These are phyloP conservation scores for Anguilla marmorata DNA, from an alignment of 2,797 vertebrate genomes.

Conservation along the genomic window DNA sequence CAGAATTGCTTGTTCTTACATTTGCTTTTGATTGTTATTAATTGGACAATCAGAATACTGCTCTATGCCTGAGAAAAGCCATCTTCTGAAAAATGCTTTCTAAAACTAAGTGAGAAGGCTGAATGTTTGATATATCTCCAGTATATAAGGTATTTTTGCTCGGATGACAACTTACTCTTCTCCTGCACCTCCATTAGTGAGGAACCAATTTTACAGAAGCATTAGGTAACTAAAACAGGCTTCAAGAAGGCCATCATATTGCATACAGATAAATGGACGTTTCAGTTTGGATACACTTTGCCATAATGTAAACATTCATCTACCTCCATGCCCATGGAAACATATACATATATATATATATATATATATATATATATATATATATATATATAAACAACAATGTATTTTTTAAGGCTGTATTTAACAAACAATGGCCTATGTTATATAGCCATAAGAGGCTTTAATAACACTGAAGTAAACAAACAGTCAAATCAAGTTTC, in stretches of 20 bases:
- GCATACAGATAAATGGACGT: neutral
- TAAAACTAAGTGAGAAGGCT: slow-evolving; percentile 39
- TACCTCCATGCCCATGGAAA: neutral
- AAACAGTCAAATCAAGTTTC: too few relatives aligned
- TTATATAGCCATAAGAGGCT: too few relatives aligned
- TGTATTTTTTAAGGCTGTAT: too few relatives aligned
- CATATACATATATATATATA: too few relatives aligned
- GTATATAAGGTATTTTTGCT: slow-evolving; percentile 63
- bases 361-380: too few relatives aligned
- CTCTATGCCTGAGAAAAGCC: slow-evolving; percentile 12
- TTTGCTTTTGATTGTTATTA: slow-evolving; percentile 66
- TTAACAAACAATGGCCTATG: too few relatives aligned
- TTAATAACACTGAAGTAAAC: too few relatives aligned
- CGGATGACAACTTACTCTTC: slow-evolving; percentile 44
- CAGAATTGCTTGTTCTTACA: slow-evolving; percentile 48
- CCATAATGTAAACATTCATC: neutral
- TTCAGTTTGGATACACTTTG: neutral
- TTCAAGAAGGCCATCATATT: slow-evolving; percentile 3
- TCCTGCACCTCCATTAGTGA: neutral
- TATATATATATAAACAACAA: too few relatives aligned
- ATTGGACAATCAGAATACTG: slow-evolving; percentile 54
- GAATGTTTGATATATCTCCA: slow-evolving; percentile 40
- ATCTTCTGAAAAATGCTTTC: slow-evolving; percentile 32
- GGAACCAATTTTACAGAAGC: slow-evolving; percentile 1
- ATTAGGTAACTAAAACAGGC: slow-evolving; percentile 27